Conservation (phyloP, 2,888 invertebrate species). For the Melikaiella ostensackeni region DNA sequence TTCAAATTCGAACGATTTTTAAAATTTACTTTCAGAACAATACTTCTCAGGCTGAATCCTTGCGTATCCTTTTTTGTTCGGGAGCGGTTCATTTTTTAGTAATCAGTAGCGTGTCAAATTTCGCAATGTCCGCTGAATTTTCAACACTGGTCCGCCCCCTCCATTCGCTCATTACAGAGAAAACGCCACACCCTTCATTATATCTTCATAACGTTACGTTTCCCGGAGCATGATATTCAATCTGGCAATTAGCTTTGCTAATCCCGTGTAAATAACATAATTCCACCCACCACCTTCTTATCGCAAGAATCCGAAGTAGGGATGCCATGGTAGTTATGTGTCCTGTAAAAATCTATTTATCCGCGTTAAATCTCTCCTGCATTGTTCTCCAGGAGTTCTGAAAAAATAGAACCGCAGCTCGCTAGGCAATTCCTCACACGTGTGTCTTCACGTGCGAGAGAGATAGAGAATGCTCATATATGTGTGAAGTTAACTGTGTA, state of each 20-base stretch:
- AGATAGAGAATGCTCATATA: neutral
- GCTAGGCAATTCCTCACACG: conserved; percentile 39
- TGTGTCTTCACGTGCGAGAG: conserved; percentile 11
- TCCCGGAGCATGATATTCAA: conserved; percentile 55
- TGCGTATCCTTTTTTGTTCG: too few species aligned
- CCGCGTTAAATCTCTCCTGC: conserved; percentile 73
- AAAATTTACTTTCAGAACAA: too few species aligned
- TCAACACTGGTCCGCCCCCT: neutral
- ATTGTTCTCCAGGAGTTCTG: conserved; percentile 68
- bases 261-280: conserved; percentile 58
- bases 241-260: conserved; percentile 58
- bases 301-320: conserved; percentile 40
- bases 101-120: conserved; percentile 45
- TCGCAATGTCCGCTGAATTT: conserved; percentile 44
- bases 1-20: too few species aligned
- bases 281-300: conserved; percentile 53
- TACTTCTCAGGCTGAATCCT: too few species aligned
- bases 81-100: too few species aligned
- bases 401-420: conserved; percentile 35
- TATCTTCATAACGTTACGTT: conserved; percentile 57
- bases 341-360: conserved; percentile 74
- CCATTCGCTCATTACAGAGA: neutral
- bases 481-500: neutral
- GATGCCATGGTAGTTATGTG: conserved; percentile 64
- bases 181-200: conserved; percentile 28